These are phyloP conservation scores for Drosophila subpulchrella DNA, from an alignment of 1,140 invertebrate species.

Conservation along the genomic window DNA sequence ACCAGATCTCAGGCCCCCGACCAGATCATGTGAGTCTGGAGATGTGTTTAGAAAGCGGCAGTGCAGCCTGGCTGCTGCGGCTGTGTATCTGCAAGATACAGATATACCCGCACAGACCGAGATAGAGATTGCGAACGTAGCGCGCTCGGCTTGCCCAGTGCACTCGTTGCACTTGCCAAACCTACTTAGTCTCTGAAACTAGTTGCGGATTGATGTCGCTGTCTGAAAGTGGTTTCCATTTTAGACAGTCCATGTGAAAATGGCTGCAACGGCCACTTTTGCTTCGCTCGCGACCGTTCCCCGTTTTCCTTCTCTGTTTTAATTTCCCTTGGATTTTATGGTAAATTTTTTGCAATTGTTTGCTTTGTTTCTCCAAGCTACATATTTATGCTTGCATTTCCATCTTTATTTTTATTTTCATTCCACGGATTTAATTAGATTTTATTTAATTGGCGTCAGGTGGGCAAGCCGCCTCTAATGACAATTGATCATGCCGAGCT, in stretches of 20 bases:
- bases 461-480: constrained; percentile 27
- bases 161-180: constrained; percentile 63
- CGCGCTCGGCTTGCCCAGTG: constrained; percentile 62
- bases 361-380: constrained; percentile 7
- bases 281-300: not conserved
- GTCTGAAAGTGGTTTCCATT: constrained; percentile 44
- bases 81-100: constrained; percentile 49
- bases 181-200: constrained; percentile 48
- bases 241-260: constrained; percentile 23
- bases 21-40: constrained; percentile 22
- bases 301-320: constrained; percentile 26
- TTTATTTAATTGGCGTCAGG: constrained; percentile 51
- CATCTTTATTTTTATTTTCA: constrained; percentile 26
- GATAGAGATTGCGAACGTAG: constrained; percentile 33
- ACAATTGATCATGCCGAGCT: not conserved
- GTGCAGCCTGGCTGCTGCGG: constrained; percentile 7
- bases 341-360: constrained; percentile 26
- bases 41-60: constrained; percentile 72
- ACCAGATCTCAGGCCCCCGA: constrained; percentile 18
- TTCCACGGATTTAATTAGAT: constrained; percentile 57
- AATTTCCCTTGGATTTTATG: constrained; percentile 16
- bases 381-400: constrained; percentile 15
- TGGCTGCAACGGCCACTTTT: constrained; percentile 26
- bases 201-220: constrained; percentile 32
- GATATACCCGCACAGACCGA: constrained; percentile 7